Evolutionary conservation across 2,113 vertebrate genomes (phyloP), one percentile per base, ranked within the genome.

Genomic region (Poeciliopsis occidentalis): DNA sequence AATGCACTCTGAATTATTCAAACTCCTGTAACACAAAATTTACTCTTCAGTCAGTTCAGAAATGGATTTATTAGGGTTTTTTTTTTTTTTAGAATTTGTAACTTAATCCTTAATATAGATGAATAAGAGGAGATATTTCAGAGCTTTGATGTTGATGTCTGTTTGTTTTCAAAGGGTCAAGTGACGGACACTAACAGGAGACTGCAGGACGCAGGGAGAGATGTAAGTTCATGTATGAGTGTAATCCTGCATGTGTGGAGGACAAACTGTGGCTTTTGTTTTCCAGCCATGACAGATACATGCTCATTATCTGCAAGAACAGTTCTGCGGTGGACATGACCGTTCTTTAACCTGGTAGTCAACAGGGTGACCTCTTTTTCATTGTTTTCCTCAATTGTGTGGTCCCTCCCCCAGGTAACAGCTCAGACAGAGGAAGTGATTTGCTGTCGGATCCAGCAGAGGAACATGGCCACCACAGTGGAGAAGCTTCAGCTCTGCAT

Each of bases 171-270:
- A 66, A 94, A 99, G 98, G 97, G 96, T 89, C 98, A 98, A 95
- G 98, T 99, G 93, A 98, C 95, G 76, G 97, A 98, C 94, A 99
- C 98, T 87, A 99, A 99, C 88, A 94, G 95, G 94, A 96, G 96
- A 91, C 94, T 99, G 91, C 98, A 99, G 88, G 97, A 99, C 88
- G 96, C 98, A 87, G 98, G 98, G 79, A 97, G 96, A 92, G 98
- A 99, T 95, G 98, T 99, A 94, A 93, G 80, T 63, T 12, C 29
- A 63, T 3, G 19, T 19, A 41, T 39, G 10, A 3, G 24, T 31
- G 3, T 73, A 41, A 67, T 65, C 26, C 47, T 71, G 29, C 65
- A 30, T 75, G n/a, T 82, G 22, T 39, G 62, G 29, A 44, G 31
- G 5, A 60, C 19, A 61, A 64, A 26, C 44, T 1, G 24, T 29